Evolutionary conservation across 2,113 vertebrate genomes (phyloP).

Genomic region (Mesoclemmys tuberculata): DNA sequence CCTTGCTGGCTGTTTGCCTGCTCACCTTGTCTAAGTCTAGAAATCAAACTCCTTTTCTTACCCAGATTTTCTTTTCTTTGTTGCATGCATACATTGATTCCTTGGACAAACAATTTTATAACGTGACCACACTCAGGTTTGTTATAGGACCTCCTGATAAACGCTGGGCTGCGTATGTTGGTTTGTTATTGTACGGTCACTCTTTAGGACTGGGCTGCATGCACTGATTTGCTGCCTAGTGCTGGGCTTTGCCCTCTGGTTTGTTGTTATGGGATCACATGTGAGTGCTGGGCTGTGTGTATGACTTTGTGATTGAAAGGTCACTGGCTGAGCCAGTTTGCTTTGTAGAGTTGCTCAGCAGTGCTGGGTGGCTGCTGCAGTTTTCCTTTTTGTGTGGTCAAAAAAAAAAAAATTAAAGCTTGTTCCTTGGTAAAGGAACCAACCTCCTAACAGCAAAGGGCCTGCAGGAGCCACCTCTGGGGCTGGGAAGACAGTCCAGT

Average conservation of each 20-base stretch:
- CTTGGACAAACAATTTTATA: neutral
- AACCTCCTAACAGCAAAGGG: neutral
- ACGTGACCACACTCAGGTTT: neutral
- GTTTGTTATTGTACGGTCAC: neutral
- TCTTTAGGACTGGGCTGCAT: neutral
- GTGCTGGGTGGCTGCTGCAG: neutral
- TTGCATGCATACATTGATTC: neutral
- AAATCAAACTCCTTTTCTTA: neutral
- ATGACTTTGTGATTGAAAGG: neutral
- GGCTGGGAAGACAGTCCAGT: neutral
- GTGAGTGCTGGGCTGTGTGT: neutral
- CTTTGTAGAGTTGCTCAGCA: neutral
- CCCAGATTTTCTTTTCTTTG: neutral
- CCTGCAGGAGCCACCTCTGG: neutral
- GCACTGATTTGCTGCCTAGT: neutral
- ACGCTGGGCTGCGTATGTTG: neutral
- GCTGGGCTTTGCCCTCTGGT: neutral
- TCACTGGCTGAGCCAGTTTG: rapidly evolving
- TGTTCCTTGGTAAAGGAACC: neutral
- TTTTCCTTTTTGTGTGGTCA: neutral
- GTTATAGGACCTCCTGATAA: neutral
- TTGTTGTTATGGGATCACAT: neutral
- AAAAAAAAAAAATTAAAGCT: neutral
- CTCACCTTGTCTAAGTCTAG: neutral
- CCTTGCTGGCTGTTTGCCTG: neutral